A percentile compares a stretch with the other conserved stretches of the same genome.
Evolutionary conservation across 2,797 vertebrate genomes (phyloP).

Genomic region (Pangasius sanitwongsei): DNA sequence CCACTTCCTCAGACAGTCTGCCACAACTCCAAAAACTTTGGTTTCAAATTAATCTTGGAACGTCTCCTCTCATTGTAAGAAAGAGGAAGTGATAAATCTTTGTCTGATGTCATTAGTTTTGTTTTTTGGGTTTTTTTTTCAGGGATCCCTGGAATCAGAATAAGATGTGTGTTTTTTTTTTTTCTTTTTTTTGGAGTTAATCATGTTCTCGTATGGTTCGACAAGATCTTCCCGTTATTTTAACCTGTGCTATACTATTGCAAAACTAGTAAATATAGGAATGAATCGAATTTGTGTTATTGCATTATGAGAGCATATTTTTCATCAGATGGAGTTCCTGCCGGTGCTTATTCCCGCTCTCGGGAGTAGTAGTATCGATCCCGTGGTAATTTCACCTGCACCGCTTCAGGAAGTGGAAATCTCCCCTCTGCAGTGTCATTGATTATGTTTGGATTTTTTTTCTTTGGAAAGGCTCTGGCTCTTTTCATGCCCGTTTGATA

Average conservation of each 20-base stretch:
- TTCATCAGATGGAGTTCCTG: constrained; percentile 37
- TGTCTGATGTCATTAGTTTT: constrained; percentile 1
- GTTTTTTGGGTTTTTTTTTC: neutral
- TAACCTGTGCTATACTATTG: neutral
- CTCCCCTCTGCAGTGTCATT: constrained; percentile 22
- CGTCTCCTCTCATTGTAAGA: neutral
- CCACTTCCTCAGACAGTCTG: constrained; percentile 37
- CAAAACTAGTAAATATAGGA: constrained; percentile 28
- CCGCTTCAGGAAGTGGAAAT: constrained; percentile 32
- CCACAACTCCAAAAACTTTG: constrained; percentile 16
- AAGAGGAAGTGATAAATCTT: constrained; percentile 24
- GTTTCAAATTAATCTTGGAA: constrained; percentile 8
- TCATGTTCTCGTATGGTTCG: neutral
- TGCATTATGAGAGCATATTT: constrained; percentile 31
- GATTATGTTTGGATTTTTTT: constrained; percentile 25
- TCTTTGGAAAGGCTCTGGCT: neutral
- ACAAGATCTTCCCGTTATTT: neutral
- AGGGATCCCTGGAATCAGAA: neutral
- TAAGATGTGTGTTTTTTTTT: neutral
- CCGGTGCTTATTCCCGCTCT: constrained; percentile 20
- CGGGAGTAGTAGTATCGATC: constrained; percentile 39
- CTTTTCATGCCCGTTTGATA: constrained; percentile 24
- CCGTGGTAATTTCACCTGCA: constrained; percentile 42
- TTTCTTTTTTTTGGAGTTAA: neutral
- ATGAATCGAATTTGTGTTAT: constrained; percentile 25